Evolutionary conservation across 2,888 invertebrate species (phyloP), one percentile per base, ranked within the genome.

Genomic region (Euspilapteryx auroguttella): DNA sequence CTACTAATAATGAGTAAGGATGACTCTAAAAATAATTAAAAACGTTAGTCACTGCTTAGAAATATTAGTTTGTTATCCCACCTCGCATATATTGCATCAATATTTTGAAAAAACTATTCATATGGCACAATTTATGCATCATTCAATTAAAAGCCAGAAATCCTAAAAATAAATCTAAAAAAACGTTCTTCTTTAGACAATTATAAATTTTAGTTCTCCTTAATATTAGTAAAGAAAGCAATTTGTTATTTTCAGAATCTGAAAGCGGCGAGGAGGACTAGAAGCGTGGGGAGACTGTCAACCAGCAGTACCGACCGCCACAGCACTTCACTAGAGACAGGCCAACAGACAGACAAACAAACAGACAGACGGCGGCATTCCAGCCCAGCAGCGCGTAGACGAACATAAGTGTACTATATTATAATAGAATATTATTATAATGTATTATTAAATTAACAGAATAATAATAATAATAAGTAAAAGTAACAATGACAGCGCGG

Each of bases 261-360:
- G 77, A 71, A 49, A 77, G 77, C 40, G 77, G 75, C 33, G 76
- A 76, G 41, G 77, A 77, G 15, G 75, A 76, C 45, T 76, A 77
- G 61, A 76, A 75, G 65, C 46, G 49, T 73, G 71, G 64, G 66
- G 71, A 71, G 71, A 73, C 69, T 71, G 71, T 61, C 55, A 51
- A 55, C 43, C n/a, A n/a, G 42, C 38, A 8, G 17, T 5, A 29
- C 20, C 12, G 26, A 21, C 24, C 38, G 37, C 38, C 33, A 31
- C 37, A 36, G 35, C 35, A 39, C 44, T 42, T 38, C 42, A 40
- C 40, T 29, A 36, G 31, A 29, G 32, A 34, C 39, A 27, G 38
- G 33, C 37, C 35, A 45, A 49, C 43, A 44, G 46, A 43, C 40
- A 39, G 27, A 33, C 29, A 32, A 28, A 32, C 24, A 29, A 20